Evolutionary conservation across 2,113 vertebrate species (phyloP).

Genomic region (Damaliscus lunatus): DNA sequence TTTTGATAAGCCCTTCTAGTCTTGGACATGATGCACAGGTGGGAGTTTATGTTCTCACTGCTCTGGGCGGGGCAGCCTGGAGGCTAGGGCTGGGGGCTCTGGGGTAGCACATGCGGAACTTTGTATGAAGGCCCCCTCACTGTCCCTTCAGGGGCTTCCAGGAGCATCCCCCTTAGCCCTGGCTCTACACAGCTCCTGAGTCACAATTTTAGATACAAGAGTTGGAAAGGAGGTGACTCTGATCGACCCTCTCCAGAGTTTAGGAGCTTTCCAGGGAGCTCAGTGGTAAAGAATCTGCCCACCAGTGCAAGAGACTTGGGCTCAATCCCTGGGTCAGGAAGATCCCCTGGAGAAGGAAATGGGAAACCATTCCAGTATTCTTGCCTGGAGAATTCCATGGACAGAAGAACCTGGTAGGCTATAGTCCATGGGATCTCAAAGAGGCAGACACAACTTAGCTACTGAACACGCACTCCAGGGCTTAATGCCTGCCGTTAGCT

Average conservation of each 20-base stretch:
- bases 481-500: background rate
- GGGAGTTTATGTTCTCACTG: background rate
- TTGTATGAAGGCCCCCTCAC: background rate
- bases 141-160: background rate
- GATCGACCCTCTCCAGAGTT: background rate
- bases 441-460: background rate
- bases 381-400: background rate
- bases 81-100: background rate
- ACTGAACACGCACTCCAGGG: background rate
- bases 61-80: background rate
- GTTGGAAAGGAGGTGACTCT: background rate
- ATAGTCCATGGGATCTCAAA: background rate
- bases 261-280: background rate
- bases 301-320: background rate
- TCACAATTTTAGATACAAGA: background rate
- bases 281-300: background rate
- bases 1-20: background rate
- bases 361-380: background rate
- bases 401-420: background rate
- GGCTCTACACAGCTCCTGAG: background rate
- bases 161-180: background rate
- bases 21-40: background rate
- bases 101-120: background rate
- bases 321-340: background rate
- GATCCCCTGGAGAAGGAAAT: background rate